phyloP scores from a whole-genome alignment of 1,140 invertebrate species.

The Cyclargus thomasi region DNA sequence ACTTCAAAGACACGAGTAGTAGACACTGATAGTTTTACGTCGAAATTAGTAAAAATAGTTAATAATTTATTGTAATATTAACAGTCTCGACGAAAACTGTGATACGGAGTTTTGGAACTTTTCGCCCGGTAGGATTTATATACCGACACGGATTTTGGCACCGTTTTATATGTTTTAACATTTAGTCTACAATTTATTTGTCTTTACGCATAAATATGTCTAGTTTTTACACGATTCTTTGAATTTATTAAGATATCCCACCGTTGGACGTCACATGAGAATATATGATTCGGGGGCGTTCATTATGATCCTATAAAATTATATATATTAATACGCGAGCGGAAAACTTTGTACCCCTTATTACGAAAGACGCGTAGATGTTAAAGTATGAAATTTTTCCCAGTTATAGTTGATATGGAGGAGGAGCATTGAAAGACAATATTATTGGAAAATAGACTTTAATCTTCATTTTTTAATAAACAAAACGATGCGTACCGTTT shows the following conservation, averaged over 20 bases:
- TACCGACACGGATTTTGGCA: slow-evolving; percentile 19
- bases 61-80: background rate
- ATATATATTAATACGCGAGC: background rate
- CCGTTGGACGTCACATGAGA: background rate
- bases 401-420: too few relatives aligned
- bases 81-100: background rate
- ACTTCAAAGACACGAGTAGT: background rate
- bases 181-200: slow-evolving; percentile 12
- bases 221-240: slow-evolving; percentile 13
- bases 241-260: slow-evolving; percentile 6
- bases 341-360: too few relatives aligned
- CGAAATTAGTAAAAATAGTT: slow-evolving; percentile 1
- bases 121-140: slow-evolving; percentile 15
- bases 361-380: too few relatives aligned
- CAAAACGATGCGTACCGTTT: too few relatives aligned
- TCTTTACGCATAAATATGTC: slow-evolving; percentile 7
- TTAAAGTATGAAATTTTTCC: too few relatives aligned
- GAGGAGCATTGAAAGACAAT: too few relatives aligned
- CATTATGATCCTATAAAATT: background rate
- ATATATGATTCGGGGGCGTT: background rate
- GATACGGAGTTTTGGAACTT: background rate
- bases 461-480: too few relatives aligned
- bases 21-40: background rate
- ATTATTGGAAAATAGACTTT: too few relatives aligned
- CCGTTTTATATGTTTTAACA: slow-evolving; percentile 16